phyloP scores from a whole-genome alignment of 2,888 invertebrate genomes.

The Leucophora obtusa region DNA sequence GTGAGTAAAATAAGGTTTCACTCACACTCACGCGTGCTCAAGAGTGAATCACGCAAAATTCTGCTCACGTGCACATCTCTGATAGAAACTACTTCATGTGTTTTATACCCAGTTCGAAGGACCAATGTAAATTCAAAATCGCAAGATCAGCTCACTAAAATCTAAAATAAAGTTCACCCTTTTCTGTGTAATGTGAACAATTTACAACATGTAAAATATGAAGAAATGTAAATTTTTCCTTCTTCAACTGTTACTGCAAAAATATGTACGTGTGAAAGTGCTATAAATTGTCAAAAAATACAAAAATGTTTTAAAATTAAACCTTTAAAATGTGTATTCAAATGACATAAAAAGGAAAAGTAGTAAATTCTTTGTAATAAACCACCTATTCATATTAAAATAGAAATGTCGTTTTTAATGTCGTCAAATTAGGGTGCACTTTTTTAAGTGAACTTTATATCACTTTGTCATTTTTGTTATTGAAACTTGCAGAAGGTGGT shows the following conservation, averaged over 20 bases:
- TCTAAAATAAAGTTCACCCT: not conserved
- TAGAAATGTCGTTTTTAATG: slow-evolving; percentile 12
- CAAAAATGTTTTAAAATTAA: slow-evolving; percentile 2
- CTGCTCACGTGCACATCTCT: too few relatives aligned
- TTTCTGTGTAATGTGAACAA: slow-evolving; percentile 33
- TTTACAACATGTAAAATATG: slow-evolving; percentile 36
- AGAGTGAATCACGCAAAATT: too few relatives aligned
- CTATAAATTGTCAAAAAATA: slow-evolving; percentile 28
- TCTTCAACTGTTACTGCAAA: slow-evolving; percentile 8
- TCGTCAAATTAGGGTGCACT: slow-evolving; percentile 8
- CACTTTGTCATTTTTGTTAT: not conserved
- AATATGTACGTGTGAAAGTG: slow-evolving; percentile 27
- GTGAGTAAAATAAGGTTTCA: too few relatives aligned
- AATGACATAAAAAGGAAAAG: not conserved
- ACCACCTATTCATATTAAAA: slow-evolving; percentile 19
- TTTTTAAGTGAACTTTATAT: not conserved
- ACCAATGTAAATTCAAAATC: too few relatives aligned
- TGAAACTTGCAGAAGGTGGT: slow-evolving; percentile 5
- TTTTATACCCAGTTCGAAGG: too few relatives aligned
- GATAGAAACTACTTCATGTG: too few relatives aligned
- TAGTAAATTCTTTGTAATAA: slow-evolving; percentile 32
- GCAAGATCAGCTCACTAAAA: too few relatives aligned
- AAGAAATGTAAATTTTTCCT: slow-evolving; percentile 16
- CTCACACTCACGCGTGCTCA: too few relatives aligned
- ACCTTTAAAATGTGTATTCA: not conserved